phyloP scores from a whole-genome alignment of 2,113 vertebrate species.

The Sylvia atricapilla region DNA sequence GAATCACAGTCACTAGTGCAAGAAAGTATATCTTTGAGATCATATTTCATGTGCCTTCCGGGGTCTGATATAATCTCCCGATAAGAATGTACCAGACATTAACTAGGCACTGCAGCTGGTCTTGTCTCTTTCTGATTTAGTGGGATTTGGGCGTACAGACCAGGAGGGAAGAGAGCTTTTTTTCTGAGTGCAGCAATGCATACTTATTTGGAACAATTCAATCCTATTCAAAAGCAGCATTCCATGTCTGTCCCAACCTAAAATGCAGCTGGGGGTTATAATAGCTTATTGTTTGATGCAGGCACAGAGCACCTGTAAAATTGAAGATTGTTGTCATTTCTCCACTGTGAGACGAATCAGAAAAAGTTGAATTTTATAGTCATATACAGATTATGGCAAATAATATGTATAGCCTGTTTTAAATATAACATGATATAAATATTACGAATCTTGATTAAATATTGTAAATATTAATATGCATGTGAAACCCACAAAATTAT shows the following conservation, averaged over 20 bases:
- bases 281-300: background rate
- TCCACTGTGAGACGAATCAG: background rate
- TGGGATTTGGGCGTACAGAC: background rate
- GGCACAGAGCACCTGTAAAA: background rate
- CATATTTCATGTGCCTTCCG: background rate
- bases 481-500: background rate
- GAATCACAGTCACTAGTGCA: background rate
- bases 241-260: background rate
- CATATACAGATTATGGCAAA: background rate
- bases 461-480: background rate
- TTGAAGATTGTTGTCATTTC: background rate
- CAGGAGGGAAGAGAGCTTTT: background rate
- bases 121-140: background rate
- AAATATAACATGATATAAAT: background rate
- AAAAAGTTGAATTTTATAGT: background rate
- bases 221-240: background rate
- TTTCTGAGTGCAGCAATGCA: background rate
- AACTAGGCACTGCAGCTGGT: slow-evolving; percentile 5
- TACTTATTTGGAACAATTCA: background rate
- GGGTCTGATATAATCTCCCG: background rate
- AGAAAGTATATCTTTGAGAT: slow-evolving; percentile 18
- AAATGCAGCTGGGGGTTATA: background rate
- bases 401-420: background rate
- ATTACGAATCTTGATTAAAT: background rate
- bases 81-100: slow-evolving; percentile 13